Percentiles rank a stretch among this genome's conserved stretches.
These are phyloP conservation scores for Spatulosminthurus flaviceps DNA, from an alignment of 2,888 invertebrate species.

Conservation along the genomic window DNA sequence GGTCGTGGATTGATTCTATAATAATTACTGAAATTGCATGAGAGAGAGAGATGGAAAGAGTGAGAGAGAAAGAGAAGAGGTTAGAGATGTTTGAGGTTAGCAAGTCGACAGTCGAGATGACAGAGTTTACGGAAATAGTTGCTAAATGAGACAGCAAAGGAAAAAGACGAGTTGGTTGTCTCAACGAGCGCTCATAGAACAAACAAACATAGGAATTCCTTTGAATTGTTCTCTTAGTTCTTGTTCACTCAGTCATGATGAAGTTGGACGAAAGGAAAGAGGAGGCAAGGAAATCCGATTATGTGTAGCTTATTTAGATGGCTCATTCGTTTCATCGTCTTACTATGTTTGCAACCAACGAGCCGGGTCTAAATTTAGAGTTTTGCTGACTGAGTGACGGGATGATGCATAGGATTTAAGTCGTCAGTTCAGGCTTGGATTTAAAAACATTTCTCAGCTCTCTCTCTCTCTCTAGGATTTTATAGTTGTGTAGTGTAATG, in stretches of 20 bases:
- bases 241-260: constrained; percentile 49
- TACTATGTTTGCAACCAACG: constrained; percentile 46
- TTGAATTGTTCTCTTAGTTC: constrained; percentile 52
- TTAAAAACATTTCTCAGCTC: constrained; percentile 30
- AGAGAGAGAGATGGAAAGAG: constrained; percentile 25
- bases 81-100: constrained; percentile 42
- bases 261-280: constrained; percentile 20
- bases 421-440: constrained; percentile 29
- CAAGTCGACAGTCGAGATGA: constrained; percentile 42
- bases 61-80: too few species aligned
- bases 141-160: constrained; percentile 45
- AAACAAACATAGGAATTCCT: constrained; percentile 51
- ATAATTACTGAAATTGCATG: constrained; percentile 12
- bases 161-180: constrained; percentile 38
- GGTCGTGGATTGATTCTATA: constrained; percentile 30
- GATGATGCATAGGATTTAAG: constrained; percentile 42
- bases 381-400: constrained; percentile 46
- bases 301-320: constrained; percentile 34
- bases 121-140: constrained; percentile 48
- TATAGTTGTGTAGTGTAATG: too few species aligned
- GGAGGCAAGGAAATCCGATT: constrained; percentile 45
- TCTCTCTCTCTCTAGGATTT: too few species aligned
- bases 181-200: constrained; percentile 30
- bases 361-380: constrained; percentile 46
- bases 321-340: constrained; percentile 29